These are phyloP conservation scores for Passerina amoena DNA, from an alignment of 2,113 vertebrate genomes.

Conservation along the genomic window DNA sequence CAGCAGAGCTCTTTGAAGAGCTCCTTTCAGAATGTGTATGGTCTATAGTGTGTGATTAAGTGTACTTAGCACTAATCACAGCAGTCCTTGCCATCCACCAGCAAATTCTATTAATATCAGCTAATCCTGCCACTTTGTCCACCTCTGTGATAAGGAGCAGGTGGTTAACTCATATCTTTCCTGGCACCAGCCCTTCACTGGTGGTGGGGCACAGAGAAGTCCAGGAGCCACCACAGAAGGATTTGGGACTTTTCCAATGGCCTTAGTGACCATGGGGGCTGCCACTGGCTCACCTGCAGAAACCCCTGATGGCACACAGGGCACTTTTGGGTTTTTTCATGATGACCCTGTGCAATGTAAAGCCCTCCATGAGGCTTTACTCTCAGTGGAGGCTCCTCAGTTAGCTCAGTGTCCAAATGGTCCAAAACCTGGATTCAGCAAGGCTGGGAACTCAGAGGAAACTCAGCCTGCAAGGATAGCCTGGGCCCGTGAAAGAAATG, in stretches of 20 bases:
- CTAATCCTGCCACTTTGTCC: not conserved
- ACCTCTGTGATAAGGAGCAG: not conserved
- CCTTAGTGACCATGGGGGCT: not conserved
- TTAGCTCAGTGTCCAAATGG: not conserved
- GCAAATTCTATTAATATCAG: slow-evolving; percentile 8
- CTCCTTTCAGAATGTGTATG: not conserved
- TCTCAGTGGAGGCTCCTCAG: not conserved
- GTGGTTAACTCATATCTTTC: not conserved
- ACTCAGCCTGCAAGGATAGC: not conserved
- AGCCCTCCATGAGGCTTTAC: not conserved
- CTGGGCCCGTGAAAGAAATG: not conserved
- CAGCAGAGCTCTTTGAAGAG: slow-evolving; percentile 27
- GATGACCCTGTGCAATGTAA: not conserved
- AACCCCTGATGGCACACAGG: not conserved
- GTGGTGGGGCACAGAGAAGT: not conserved
- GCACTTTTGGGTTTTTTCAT: not conserved
- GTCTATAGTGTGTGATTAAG: not conserved
- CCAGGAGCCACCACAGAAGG: not conserved
- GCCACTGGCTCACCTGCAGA: not conserved
- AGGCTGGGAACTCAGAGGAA: not conserved
- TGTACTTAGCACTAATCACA: slow-evolving; percentile 27
- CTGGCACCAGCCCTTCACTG: not conserved
- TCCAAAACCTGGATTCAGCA: not conserved
- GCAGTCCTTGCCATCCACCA: not conserved
- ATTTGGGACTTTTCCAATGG: not conserved